phyloP scores from a whole-genome alignment of 2,888 invertebrate species.

The Hoplodrina ambigua region DNA sequence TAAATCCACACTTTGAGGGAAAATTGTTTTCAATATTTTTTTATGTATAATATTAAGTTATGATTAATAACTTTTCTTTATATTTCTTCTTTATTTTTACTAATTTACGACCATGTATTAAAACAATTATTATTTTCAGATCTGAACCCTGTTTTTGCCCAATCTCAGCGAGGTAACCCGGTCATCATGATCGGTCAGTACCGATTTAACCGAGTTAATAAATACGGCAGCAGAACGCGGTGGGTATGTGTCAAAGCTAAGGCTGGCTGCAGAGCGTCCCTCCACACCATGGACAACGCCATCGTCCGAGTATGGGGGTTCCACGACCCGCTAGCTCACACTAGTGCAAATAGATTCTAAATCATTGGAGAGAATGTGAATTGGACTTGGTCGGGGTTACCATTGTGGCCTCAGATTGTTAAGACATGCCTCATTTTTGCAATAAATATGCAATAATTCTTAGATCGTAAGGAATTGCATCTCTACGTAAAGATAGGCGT shows the following conservation, averaged over 20 bases:
- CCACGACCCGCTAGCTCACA: slow-evolving; percentile 85
- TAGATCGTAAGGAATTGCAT: slow-evolving; percentile 42
- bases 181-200: slow-evolving; percentile 88
- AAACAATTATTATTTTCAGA: slow-evolving; percentile 77
- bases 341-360: slow-evolving; percentile 85
- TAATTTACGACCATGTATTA: slow-evolving; percentile 52
- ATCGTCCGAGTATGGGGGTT: slow-evolving; percentile 88
- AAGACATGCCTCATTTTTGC: slow-evolving; percentile 49
- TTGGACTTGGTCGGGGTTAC: neutral
- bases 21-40: too few relatives aligned
- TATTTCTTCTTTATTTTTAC: neutral
- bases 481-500: slow-evolving; percentile 24
- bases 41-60: neutral
- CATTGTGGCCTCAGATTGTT: neutral
- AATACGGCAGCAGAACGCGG: slow-evolving; percentile 83
- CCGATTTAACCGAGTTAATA: slow-evolving; percentile 87
- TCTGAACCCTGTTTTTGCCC: slow-evolving; percentile 85
- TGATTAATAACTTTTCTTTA: neutral
- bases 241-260: slow-evolving; percentile 89
- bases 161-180: slow-evolving; percentile 86
- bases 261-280: slow-evolving; percentile 85
- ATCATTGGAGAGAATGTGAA: slow-evolving; percentile 13
- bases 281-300: slow-evolving; percentile 87
- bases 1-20: too few relatives aligned
- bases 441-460: slow-evolving; percentile 56